phyloP scores from a whole-genome alignment of 2,113 vertebrate species.

The Eubucco bourcierii region DNA sequence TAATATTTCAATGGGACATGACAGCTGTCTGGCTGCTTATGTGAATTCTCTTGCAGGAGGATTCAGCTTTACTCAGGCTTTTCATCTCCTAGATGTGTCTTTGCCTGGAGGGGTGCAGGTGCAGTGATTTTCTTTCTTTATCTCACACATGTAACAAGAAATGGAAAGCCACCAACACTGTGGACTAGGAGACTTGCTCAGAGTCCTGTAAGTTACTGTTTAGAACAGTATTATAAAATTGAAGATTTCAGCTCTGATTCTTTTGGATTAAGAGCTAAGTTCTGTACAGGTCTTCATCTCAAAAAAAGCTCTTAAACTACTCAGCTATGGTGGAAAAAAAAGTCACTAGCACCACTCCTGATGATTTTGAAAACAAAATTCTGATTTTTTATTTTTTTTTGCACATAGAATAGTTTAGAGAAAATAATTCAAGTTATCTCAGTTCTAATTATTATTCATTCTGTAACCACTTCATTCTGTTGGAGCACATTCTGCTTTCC shows the following conservation, averaged over 20 bases:
- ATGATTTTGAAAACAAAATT: background rate
- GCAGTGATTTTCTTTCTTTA: background rate
- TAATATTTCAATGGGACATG: background rate
- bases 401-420: background rate
- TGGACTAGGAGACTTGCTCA: background rate
- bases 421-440: background rate
- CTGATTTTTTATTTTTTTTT: background rate
- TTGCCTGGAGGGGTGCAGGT: rapidly evolving
- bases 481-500: background rate
- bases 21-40: background rate
- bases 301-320: background rate
- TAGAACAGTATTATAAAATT: background rate
- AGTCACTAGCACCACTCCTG: background rate
- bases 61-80: background rate
- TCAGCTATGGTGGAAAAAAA: background rate
- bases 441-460: background rate
- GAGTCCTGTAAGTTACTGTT: background rate
- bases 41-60: background rate
- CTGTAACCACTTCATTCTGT: background rate
- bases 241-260: background rate
- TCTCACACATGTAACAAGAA: background rate
- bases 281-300: background rate
- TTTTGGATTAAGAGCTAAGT: background rate
- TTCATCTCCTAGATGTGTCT: background rate
- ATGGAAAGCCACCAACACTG: background rate